phyloP scores from a whole-genome alignment of 2,113 vertebrate genomes.

The Motacilla tschutschensis region DNA sequence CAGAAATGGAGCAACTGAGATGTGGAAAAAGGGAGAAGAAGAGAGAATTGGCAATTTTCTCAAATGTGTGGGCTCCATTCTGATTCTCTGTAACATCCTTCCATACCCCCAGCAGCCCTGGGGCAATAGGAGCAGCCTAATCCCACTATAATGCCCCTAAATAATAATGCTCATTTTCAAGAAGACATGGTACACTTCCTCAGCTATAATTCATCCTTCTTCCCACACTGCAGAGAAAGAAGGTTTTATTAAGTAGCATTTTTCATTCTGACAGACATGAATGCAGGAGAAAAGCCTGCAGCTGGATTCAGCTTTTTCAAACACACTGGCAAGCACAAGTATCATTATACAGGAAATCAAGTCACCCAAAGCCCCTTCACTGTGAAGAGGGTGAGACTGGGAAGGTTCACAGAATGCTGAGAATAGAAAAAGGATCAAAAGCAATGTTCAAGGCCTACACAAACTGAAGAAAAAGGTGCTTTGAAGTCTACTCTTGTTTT shows the following conservation, averaged over 20 bases:
- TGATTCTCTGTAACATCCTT: not conserved
- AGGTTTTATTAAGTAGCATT: conserved; percentile 38
- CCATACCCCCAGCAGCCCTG: not conserved
- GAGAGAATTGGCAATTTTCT: not conserved
- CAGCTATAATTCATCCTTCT: conserved; percentile 18
- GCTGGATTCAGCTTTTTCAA: conserved; percentile 10
- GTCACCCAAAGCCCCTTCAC: not conserved
- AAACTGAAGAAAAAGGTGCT: conserved; percentile 2
- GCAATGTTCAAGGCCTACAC: conserved; percentile 27
- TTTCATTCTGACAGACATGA: not conserved
- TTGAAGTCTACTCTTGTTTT: not conserved
- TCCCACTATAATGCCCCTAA: not conserved
- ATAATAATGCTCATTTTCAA: not conserved
- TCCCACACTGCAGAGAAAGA: not conserved
- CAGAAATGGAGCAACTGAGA: not conserved
- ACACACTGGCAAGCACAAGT: not conserved
- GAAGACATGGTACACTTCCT: not conserved
- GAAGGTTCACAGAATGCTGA: conserved; percentile 1
- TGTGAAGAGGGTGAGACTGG: not conserved
- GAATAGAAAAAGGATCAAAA: conserved; percentile 25
- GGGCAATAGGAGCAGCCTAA: not conserved
- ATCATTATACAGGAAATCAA: not conserved
- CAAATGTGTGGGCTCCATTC: not conserved
- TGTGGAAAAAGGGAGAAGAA: not conserved
- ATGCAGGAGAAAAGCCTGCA: not conserved